These are phyloP conservation scores for Beroe forskalii DNA, from an alignment of 37 sponge, comb jelly and placozoan genomes.

Conservation along the genomic window DNA sequence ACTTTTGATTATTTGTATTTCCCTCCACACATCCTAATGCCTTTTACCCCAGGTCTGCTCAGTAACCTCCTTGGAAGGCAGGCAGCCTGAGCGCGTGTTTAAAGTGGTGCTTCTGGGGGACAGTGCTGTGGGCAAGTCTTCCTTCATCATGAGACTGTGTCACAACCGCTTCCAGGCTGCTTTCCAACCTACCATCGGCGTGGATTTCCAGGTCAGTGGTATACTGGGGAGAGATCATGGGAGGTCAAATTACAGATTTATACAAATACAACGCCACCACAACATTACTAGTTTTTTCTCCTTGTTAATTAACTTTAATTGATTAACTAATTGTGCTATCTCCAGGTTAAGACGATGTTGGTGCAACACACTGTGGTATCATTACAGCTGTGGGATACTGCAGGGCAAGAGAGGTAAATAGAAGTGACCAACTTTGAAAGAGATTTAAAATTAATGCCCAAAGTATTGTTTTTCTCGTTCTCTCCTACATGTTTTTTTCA, in stretches of 20 bases:
- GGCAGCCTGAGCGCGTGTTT: constrained; percentile 71
- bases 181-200: constrained; percentile 79
- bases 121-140: constrained; percentile 81
- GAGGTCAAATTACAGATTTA: too few species aligned
- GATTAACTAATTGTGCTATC: too few species aligned
- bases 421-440: too few species aligned
- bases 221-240: too few species aligned
- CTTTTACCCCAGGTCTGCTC: constrained; percentile 24
- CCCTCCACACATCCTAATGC: background rate
- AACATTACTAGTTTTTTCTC: too few species aligned
- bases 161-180: constrained; percentile 71
- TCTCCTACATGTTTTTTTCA: too few species aligned
- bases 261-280: too few species aligned
- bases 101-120: constrained; percentile 79
- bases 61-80: constrained; percentile 65
- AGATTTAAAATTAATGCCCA: too few species aligned
- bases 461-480: too few species aligned
- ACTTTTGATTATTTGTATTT: too few species aligned
- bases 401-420: constrained; percentile 88
- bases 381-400: constrained; percentile 85
- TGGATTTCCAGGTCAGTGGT: constrained; percentile 33
- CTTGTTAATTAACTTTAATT: too few species aligned
- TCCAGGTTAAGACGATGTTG: constrained; percentile 66
- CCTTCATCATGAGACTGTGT: constrained; percentile 77
- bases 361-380: constrained; percentile 68